Evolutionary conservation across 2,888 invertebrate genomes (phyloP).

Genomic region (Oscheius sp.): DNA sequence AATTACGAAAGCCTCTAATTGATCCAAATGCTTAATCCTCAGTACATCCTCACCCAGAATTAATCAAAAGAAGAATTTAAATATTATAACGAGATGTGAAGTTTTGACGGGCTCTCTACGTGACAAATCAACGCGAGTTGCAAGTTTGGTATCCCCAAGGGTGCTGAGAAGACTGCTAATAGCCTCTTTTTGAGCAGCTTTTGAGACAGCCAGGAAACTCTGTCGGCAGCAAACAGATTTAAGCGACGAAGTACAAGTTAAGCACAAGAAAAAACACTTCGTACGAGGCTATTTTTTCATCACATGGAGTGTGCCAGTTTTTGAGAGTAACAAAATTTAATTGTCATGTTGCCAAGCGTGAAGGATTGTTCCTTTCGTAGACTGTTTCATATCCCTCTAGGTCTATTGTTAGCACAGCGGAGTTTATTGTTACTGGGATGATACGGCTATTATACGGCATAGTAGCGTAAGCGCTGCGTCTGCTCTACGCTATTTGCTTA

Average conservation of each 20-base stretch:
- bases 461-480: conserved; percentile 31
- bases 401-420: conserved; percentile 1
- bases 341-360: not conserved
- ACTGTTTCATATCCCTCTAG: conserved; percentile 10
- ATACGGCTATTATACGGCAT: conserved; percentile 30
- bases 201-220: conserved; percentile 3
- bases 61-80: conserved; percentile 10
- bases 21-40: conserved; percentile 22
- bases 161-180: conserved; percentile 24
- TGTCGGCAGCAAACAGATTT: conserved; percentile 25
- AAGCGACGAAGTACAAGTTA: conserved; percentile 14
- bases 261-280: conserved; percentile 11
- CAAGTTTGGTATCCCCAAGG: conserved; percentile 24
- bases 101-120: not conserved
- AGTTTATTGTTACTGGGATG: conserved; percentile 30
- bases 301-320: not conserved
- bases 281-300: not conserved
- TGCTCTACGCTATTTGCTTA: conserved; percentile 26
- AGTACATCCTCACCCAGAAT: conserved; percentile 15
- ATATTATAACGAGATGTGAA: not conserved
- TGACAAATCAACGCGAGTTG: conserved; percentile 28
- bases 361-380: not conserved
- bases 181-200: conserved; percentile 24
- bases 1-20: conserved; percentile 21
- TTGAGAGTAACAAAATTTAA: conserved; percentile 3